Conservation (phyloP, 2,888 invertebrate species). For the Brachypalpus laphriformis region DNA sequence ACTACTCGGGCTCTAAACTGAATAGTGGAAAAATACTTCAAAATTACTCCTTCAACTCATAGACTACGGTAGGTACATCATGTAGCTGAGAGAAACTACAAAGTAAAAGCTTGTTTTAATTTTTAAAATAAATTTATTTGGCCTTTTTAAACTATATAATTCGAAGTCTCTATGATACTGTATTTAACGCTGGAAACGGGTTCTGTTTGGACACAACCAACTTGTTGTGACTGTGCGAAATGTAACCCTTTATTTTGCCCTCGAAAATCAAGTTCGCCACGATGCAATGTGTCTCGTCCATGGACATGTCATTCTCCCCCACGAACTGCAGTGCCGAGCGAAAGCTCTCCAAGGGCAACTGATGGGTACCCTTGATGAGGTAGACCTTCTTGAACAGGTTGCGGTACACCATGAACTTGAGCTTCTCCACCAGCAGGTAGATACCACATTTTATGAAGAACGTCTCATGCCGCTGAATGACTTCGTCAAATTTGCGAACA, state of each 20-base stretch:
- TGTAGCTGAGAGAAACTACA: not conserved
- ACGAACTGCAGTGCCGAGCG: slow-evolving; percentile 91
- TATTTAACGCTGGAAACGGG: slow-evolving; percentile 93
- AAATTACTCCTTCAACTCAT: no score
- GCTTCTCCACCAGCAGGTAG: slow-evolving; percentile 97
- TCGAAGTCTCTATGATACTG: slow-evolving; percentile 83
- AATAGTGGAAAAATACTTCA: no score
- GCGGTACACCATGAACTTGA: slow-evolving; percentile 96
- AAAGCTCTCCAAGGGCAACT: slow-evolving; percentile 93
- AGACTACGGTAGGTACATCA: no score
- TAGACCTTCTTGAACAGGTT: slow-evolving; percentile 97
- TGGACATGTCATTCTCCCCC: slow-evolving; percentile 92
- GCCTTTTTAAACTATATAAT: not conserved
- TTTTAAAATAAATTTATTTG: slow-evolving; percentile 28
- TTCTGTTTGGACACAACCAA: slow-evolving; percentile 98
- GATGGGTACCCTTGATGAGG: slow-evolving; percentile 90
- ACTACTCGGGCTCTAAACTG: no score
- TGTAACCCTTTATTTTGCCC: slow-evolving; percentile 98
- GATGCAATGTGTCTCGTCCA: slow-evolving; percentile 98
- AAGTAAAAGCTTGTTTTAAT: not conserved
- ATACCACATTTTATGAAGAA: slow-evolving; percentile 99
- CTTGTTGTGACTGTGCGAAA: slow-evolving; percentile 98
- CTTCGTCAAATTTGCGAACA: slow-evolving; percentile 90
- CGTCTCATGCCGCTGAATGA: slow-evolving; percentile 92
- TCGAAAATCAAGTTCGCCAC: slow-evolving; percentile 98